phyloP scores from a whole-genome alignment of 2,797 vertebrate species.

The Ceryle rudis region DNA sequence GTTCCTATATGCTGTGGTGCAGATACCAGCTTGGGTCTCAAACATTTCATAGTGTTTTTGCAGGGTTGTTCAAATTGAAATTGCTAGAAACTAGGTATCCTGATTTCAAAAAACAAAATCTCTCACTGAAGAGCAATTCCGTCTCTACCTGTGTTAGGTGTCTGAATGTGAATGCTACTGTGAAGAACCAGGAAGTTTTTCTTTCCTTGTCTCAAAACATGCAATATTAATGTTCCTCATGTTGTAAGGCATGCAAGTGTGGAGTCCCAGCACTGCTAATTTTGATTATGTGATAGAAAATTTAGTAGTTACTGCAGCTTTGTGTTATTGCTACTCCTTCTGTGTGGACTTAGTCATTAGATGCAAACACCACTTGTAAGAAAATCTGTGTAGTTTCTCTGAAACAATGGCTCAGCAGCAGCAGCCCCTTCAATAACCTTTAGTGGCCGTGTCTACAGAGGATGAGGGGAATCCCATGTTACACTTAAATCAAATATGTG shows the following conservation, averaged over 20 bases:
- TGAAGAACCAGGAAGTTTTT: not conserved
- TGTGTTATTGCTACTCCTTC: conserved; percentile 26
- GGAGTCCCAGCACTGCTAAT: not conserved
- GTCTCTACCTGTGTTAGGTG: fast-evolving
- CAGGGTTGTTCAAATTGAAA: not conserved
- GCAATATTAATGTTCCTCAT: not conserved
- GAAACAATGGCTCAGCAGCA: not conserved
- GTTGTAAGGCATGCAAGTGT: fast-evolving
- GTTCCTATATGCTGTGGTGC: fast-evolving
- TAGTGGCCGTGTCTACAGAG: not conserved
- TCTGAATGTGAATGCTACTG: not conserved
- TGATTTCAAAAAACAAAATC: not conserved
- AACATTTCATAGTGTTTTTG: fast-evolving
- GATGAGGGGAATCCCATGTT: conserved; percentile 6
- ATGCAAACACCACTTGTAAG: not conserved
- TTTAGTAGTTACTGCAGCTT: conserved; percentile 11
- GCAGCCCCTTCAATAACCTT: not conserved
- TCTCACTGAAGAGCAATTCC: fast-evolving
- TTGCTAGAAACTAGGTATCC: fast-evolving
- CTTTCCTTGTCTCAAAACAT: not conserved
- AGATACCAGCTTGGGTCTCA: not conserved
- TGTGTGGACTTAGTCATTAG: not conserved
- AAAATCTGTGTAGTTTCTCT: not conserved
- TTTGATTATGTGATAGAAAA: conserved; percentile 47
- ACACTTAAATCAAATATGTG: conserved; percentile 67